phyloP scores from a whole-genome alignment of 2,888 invertebrate species.

The Copidosoma aretas region DNA sequence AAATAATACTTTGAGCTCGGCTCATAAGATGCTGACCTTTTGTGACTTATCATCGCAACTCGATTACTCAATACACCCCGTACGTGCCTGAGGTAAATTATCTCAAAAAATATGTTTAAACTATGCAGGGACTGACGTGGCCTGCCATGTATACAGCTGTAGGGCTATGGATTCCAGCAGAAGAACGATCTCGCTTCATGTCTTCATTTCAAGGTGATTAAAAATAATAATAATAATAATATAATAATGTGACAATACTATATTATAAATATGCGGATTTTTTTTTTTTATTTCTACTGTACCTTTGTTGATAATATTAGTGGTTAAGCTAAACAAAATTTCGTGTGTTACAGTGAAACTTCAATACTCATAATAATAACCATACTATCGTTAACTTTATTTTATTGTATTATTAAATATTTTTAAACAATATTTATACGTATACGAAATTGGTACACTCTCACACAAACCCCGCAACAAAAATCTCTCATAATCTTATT shows the following conservation, averaged over 20 bases:
- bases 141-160: constrained; percentile 79
- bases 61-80: too few relatives aligned
- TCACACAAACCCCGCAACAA: too few relatives aligned
- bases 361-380: constrained; percentile 51
- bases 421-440: too few relatives aligned
- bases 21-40: too few relatives aligned
- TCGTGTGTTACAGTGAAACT: constrained; percentile 61
- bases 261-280: neutral
- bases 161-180: constrained; percentile 76
- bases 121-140: constrained; percentile 71
- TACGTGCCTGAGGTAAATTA: neutral
- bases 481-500: too few relatives aligned
- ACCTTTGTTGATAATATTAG: constrained; percentile 19
- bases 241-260: too few relatives aligned
- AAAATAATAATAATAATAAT: neutral
- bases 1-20: neutral
- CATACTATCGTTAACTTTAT: constrained; percentile 7
- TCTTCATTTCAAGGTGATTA: constrained; percentile 74
- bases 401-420: too few relatives aligned
- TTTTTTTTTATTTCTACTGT: neutral
- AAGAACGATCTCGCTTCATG: constrained; percentile 76
- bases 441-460: too few relatives aligned
- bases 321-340: constrained; percentile 47
- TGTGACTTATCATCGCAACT: too few relatives aligned
- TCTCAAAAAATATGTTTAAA: constrained; percentile 1